phyloP scores from a whole-genome alignment of 2,888 invertebrate species.

The Torymus tubicola region DNA sequence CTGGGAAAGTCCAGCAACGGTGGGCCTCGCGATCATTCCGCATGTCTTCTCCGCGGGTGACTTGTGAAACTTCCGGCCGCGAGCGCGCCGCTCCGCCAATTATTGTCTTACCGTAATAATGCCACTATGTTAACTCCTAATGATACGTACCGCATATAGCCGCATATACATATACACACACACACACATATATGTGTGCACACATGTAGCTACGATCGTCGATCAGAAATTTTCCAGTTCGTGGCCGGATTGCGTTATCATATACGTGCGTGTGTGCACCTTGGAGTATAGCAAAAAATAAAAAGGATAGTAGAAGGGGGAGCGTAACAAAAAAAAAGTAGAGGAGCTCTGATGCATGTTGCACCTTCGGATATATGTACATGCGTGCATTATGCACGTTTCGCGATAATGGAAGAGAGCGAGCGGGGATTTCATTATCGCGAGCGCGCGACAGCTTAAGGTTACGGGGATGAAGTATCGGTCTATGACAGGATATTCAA shows the following conservation, averaged over 20 bases:
- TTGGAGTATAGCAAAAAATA: neutral
- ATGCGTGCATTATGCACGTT: no score
- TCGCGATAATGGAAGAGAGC: no score
- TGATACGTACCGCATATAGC: slow-evolving; percentile 1
- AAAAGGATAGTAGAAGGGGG: neutral
- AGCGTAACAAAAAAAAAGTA: neutral
- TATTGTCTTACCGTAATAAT: slow-evolving; percentile 59
- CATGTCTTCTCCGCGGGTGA: neutral
- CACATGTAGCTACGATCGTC: slow-evolving; percentile 32
- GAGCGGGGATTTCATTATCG: no score
- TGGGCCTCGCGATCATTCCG: slow-evolving; percentile 1
- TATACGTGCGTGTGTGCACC: neutral
- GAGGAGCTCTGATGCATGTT: neutral
- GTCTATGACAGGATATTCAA: no score
- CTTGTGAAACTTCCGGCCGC: slow-evolving; percentile 49
- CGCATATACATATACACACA: slow-evolving; percentile 22
- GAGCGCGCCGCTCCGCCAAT: slow-evolving; percentile 47
- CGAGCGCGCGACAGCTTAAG: no score
- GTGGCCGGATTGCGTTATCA: slow-evolving; percentile 42
- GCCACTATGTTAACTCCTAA: slow-evolving; percentile 49
- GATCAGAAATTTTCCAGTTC: slow-evolving; percentile 55
- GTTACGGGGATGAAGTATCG: no score
- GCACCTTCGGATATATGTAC: no score
- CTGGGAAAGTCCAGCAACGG: slow-evolving; percentile 8
- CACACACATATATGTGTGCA: slow-evolving; percentile 16